phyloP scores from a whole-genome alignment of 1,140 invertebrate species.

The Drosophila mayri region DNA sequence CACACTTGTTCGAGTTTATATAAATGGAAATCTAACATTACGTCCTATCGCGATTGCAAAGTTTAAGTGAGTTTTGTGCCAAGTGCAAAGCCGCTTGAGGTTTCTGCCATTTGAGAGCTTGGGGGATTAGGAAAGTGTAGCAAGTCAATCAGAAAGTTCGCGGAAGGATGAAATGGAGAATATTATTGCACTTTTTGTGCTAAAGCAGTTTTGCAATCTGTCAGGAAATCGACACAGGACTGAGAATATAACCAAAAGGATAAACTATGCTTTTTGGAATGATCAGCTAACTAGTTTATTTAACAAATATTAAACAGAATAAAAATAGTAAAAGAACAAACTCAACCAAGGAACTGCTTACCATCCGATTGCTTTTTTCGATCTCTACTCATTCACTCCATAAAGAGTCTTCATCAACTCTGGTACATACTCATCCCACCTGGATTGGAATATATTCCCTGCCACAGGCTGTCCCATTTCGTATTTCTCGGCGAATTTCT shows the following conservation, averaged over 20 bases:
- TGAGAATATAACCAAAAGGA: background rate
- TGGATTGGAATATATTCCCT: slow-evolving; percentile 94
- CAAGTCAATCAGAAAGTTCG: slow-evolving; percentile 64
- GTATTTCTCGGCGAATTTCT: slow-evolving; percentile 89
- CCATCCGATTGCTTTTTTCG: background rate
- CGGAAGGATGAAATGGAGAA: background rate
- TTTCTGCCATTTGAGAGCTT: slow-evolving; percentile 21
- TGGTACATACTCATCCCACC: slow-evolving; percentile 96
- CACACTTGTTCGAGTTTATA: slow-evolving; percentile 70
- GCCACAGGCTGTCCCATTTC: slow-evolving; percentile 92
- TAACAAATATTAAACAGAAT: background rate
- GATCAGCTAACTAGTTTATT: slow-evolving; percentile 37
- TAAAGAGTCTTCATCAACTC: slow-evolving; percentile 69
- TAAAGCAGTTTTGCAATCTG: background rate
- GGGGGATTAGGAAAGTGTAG: slow-evolving; percentile 58
- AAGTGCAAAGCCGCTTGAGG: slow-evolving; percentile 63
- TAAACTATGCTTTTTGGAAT: slow-evolving; percentile 24
- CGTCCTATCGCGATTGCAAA: slow-evolving; percentile 82
- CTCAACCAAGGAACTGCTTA: slow-evolving; percentile 9
- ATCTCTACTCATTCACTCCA: slow-evolving; percentile 35
- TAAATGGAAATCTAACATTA: slow-evolving; percentile 85
- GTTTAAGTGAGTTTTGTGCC: slow-evolving; percentile 83
- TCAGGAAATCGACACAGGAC: background rate
- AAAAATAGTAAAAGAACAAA: background rate
- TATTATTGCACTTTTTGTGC: slow-evolving; percentile 12